Base-by-base conservation (phyloP, 2,888 invertebrate species). In the Drosophila tripunctata region DNA sequence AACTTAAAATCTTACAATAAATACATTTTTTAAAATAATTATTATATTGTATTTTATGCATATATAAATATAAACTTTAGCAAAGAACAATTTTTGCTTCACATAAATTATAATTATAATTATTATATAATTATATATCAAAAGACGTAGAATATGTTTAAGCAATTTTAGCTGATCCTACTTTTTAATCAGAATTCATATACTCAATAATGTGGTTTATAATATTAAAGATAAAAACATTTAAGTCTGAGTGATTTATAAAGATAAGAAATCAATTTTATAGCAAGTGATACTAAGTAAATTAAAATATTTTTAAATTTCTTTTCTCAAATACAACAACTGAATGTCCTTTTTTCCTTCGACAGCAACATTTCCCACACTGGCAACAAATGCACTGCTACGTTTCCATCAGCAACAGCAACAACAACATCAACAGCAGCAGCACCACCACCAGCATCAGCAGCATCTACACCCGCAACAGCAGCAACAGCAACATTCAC, bases 361-460 rank as follows among this genome's bases (percentile, higher is more conserved):
- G 67, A 63, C 73, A 19, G 33, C 88, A 17, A 57, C 81, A 27
- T 88, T 78, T 45, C 82, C 89, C 14, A 62, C 80, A 6, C 33
- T 89, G 56, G 77, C 90, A 4, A 76, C 89, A 0, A 74, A 78
- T n/a, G 74, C 90, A 0, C 66, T 89, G 1, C 63, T 89, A 17
- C 85, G 90, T 3, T 86, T 89, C 31, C 90, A 89, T 78, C 89
- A 88, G 43, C 76, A 84, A 4, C 77, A 84, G 10, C 52, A 75
- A 1, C 61, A 60, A 17, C 70, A 55, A 17, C 77, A 69, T 19
- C 43, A 43, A 0, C 43, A 43, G 0, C 43, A 43, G 1, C 41
- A 41, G 0, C 41, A 12, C 1, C 68, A 52, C 14, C 77, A 67
- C 0, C 80, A 75, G 2, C 82, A 58, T 0, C 66, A 64, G 0